Conservation (phyloP, 2,888 invertebrate species). For the Charanyca ferruginea region DNA sequence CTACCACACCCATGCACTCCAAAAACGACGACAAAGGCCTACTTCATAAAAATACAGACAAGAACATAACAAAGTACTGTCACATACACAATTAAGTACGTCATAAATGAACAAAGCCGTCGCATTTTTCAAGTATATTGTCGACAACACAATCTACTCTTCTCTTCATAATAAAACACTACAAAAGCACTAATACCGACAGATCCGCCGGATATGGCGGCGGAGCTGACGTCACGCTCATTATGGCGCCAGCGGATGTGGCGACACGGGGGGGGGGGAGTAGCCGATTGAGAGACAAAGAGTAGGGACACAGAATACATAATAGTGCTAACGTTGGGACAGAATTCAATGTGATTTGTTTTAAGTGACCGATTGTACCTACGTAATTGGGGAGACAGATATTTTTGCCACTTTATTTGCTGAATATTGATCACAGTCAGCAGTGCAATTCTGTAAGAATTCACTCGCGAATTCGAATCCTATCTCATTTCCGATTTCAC, state of each 20-base stretch:
- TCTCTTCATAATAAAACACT: conserved; percentile 24
- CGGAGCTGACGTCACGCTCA: conserved; percentile 28
- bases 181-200: conserved; percentile 24
- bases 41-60: neutral
- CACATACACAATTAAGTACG: neutral
- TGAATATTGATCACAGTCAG: too few relatives aligned
- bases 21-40: neutral
- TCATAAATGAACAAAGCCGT: neutral
- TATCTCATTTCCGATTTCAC: too few relatives aligned
- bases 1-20: too few relatives aligned
- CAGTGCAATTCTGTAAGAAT: too few relatives aligned
- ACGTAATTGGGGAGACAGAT: too few relatives aligned
- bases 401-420: too few relatives aligned
- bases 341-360: too few relatives aligned
- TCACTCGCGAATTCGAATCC: too few relatives aligned
- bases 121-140: neutral
- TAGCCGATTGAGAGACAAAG: conserved; percentile 4
- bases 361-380: too few relatives aligned
- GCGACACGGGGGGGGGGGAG: neutral
- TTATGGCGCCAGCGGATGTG: conserved; percentile 22
- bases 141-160: neutral
- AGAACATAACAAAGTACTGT: too few relatives aligned
- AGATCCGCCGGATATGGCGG: conserved; percentile 16
- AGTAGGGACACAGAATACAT: conserved; percentile 9
- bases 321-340: too few relatives aligned